Evolutionary conservation across 2,113 vertebrate genomes (phyloP), one percentile per base, ranked within the genome.

Genomic region (Petrocephalus microphthalmus): DNA sequence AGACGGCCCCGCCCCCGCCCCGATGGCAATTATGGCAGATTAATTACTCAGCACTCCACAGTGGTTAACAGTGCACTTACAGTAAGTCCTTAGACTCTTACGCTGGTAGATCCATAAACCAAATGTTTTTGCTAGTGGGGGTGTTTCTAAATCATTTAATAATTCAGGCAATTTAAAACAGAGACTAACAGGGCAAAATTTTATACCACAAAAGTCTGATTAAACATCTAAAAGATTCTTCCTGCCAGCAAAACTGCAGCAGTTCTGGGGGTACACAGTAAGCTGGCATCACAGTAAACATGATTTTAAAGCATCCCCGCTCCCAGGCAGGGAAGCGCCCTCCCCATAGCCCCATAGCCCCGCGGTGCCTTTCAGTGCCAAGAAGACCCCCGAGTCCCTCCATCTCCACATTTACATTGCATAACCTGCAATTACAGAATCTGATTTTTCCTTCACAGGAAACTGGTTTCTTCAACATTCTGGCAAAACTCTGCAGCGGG

Each of bases 11-110:
- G 37, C 29, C 64, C 64, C 64, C 29, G 17, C n/a, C 60, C n/a
- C n/a, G n/a, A n/a, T n/a, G n/a, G n/a, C n/a, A n/a, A n/a, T n/a
- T 54, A 54, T 15, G 25, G 15, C 1, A 85, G 4, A 33, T 54
- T 19, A 85, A 85, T 85, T 85, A 85, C 11, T 85, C 84, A 54
- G 51, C 25, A 51, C 52, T 19, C 49, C 84, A 85, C 11, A 84
- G n/a, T 3, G 49, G 47, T 29, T 85, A 85, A 56, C 29, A n/a
- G n/a, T 22, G 22, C 42, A n/a, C 45, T 83, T 83, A 49, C n/a
- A n/a, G n/a, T n/a, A 4, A 82, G 45, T 49, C 45, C 42, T 49
- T 78, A 42, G 71, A 78, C 33, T 5, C 33, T 42, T 7, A 17
- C 37, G 71, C 33, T 37, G 33, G 71, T 42, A 78, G 71, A 42